Base-by-base conservation (phyloP, 2,888 invertebrate species). In the Caenorhabditis zanzibari region DNA sequence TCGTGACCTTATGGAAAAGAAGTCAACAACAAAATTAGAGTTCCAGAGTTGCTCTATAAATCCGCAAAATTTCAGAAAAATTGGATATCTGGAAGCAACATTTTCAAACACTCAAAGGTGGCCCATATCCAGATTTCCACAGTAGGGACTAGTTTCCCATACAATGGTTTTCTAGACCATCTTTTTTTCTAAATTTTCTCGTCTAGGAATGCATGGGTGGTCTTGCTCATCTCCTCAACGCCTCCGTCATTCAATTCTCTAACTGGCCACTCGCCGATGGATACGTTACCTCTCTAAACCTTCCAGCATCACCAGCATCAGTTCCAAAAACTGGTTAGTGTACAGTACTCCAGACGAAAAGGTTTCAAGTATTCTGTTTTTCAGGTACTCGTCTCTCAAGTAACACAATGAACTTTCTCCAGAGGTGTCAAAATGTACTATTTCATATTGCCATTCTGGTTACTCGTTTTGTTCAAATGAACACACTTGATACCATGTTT, bases 241-340 rank as follows among this genome's bases (percentile, higher is more conserved):
- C 89, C 1, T 87, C 91, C 1, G 90, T 89, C 49, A 83, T 91
- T 28, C 90, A 90, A 61, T 91, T 89, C 69, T 90, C 90, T 14
- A 91, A 91, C 68, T 91, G 91, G 91, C 91, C 91, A 3, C 86
- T 91, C 19, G 84, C 90, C n/a, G 91, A 91, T 66, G 91, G 90
- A 14, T 91, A 91, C 61, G 82, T 89, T 2, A 84, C 90, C 19
- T 85, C 89, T 9, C 61, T 91, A 35, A 91, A 91, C 66, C 82
- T 91, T 19, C 90, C 90, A 24, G 86, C 89, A 1, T 81, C 85
- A 16, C 89, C 90, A 0, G 85, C 90, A 2, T 79, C 84, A 4
- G 85, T 87, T 58, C 88, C 91, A 6, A 90, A 89, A 73, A 90
- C 90, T 26, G 90, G 86, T 82, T 19, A 56, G 66, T 52, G 1